Conservation (phyloP, 2,888 invertebrate species). For the Heliconius hortense region DNA sequence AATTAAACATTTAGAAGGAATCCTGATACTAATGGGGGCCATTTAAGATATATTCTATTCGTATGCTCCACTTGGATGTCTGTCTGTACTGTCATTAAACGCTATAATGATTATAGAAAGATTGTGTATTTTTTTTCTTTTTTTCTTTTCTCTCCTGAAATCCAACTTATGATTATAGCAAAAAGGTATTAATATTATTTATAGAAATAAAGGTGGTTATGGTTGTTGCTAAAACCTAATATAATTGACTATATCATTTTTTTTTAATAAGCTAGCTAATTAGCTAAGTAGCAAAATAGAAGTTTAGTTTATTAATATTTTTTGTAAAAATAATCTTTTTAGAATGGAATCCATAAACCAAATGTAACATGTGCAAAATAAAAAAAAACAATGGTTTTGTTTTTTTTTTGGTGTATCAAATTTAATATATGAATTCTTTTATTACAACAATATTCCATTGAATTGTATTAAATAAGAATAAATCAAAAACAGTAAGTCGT, state of each 20-base stretch:
- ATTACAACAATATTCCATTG: background rate
- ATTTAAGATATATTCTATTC: slow-evolving; percentile 5
- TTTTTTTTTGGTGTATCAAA: background rate
- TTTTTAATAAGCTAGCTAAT: no score
- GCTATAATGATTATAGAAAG: background rate
- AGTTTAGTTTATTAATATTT: no score
- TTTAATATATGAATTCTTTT: background rate
- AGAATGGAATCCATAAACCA: no score
- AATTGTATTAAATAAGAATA: slow-evolving; percentile 10
- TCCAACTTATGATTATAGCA: no score
- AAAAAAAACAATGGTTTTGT: no score
- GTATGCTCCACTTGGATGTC: background rate
- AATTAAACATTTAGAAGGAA: slow-evolving; percentile 27
- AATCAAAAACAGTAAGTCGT: slow-evolving; percentile 7
- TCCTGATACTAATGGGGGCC: slow-evolving; percentile 1
- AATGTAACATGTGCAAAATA: no score
- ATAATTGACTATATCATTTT: no score
- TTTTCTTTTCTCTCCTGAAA: background rate
- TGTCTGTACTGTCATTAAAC: background rate
- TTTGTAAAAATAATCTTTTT: no score
- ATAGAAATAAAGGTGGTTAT: no score
- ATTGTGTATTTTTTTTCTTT: background rate
- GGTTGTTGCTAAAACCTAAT: no score
- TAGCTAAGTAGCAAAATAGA: no score
- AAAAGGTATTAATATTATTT: no score